A percentile compares a stretch with the other conserved stretches of the same genome.
Evolutionary conservation across 2,113 vertebrate genomes (phyloP).

Genomic region (Gasterosteus nipponicus): DNA sequence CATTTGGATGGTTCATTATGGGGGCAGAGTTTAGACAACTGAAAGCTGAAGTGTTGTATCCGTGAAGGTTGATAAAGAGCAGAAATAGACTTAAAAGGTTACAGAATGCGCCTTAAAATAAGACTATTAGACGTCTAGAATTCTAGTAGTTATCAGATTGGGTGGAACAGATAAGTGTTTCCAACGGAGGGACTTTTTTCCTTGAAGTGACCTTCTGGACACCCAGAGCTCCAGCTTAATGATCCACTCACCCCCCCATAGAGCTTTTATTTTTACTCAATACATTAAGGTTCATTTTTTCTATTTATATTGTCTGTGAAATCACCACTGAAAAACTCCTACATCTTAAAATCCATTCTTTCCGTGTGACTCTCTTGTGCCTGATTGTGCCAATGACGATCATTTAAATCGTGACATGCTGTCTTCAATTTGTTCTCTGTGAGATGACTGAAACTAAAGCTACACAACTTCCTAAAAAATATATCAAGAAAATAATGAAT

Average conservation of each 20-base stretch:
- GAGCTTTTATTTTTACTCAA: slow-evolving; percentile 5
- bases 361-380: slow-evolving; percentile 35
- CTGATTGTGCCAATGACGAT: slow-evolving; percentile 53
- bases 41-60: not conserved
- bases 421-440: slow-evolving; percentile 9
- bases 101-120: slow-evolving; percentile 4
- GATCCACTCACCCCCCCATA: not conserved
- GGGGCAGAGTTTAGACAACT: not conserved
- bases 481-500: not conserved
- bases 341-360: slow-evolving; percentile 41
- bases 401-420: slow-evolving; percentile 47
- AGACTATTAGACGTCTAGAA: not conserved
- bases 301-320: slow-evolving; percentile 39
- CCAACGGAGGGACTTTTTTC: slow-evolving; percentile 6
- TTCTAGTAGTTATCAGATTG: not conserved
- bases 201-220: slow-evolving; percentile 25
- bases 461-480: slow-evolving; percentile 43
- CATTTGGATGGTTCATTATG: not conserved
- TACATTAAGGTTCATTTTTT: slow-evolving; percentile 21
- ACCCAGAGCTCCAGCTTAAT: slow-evolving; percentile 14
- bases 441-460: slow-evolving; percentile 43
- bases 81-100: not conserved
- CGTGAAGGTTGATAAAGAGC: not conserved
- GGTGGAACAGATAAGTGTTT: not conserved
- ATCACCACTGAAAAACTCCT: slow-evolving; percentile 32